These are phyloP conservation scores for Pelusios castaneus DNA, from an alignment of 2,113 vertebrate genomes.

Conservation along the genomic window DNA sequence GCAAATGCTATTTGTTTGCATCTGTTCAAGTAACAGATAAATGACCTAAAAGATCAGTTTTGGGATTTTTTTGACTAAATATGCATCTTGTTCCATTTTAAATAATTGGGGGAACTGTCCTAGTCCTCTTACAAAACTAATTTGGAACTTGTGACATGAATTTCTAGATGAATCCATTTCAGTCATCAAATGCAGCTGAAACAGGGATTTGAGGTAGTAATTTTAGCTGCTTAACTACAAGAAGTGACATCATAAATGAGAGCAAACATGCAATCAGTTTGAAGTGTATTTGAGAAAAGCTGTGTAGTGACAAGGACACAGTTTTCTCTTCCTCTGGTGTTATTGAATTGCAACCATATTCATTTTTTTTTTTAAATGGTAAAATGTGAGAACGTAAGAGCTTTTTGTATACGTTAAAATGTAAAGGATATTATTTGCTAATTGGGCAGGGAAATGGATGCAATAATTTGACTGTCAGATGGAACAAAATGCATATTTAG, in stretches of 20 bases:
- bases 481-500: too few relatives aligned
- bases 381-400: background rate
- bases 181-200: background rate
- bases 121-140: background rate
- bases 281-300: background rate
- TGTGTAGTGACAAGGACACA: background rate
- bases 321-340: background rate
- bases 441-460: background rate
- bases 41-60: background rate
- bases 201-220: background rate
- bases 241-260: background rate
- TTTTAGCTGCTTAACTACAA: background rate
- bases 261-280: background rate
- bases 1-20: background rate
- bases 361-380: background rate
- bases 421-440: background rate
- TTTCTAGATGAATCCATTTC: background rate
- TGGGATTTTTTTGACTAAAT: background rate
- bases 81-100: background rate
- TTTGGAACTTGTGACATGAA: background rate
- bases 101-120: background rate
- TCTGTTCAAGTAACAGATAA: background rate
- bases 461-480: background rate
- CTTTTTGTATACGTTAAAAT: background rate
- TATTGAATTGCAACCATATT: background rate